These are phyloP conservation scores for Troides oblongomaculatus DNA, from an alignment of 2,888 invertebrate genomes.

Conservation along the genomic window DNA sequence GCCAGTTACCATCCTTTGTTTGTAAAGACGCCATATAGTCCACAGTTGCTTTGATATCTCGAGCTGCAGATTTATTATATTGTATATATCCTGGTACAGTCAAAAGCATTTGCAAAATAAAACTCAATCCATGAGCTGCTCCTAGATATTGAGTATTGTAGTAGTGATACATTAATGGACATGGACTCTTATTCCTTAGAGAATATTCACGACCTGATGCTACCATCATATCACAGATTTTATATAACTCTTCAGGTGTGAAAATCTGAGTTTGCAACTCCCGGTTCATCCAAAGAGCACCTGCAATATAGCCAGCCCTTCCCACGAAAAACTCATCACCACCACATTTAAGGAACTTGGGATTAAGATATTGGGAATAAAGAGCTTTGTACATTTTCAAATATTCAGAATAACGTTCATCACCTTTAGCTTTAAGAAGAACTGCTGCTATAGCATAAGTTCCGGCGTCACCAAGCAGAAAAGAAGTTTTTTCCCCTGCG, in stretches of 20 bases:
- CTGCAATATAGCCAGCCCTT: conserved; percentile 89
- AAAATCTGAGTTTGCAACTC: conserved; percentile 72
- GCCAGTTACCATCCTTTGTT: conserved; percentile 86
- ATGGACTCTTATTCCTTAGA: conserved; percentile 73
- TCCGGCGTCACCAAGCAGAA: conserved; percentile 90
- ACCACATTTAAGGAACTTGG: conserved; percentile 81
- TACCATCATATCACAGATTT: conserved; percentile 85
- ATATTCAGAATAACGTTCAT: conserved; percentile 54
- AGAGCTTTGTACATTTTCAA: conserved; percentile 65
- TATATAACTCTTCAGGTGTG: conserved; percentile 72
- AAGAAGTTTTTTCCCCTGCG: conserved; percentile 83
- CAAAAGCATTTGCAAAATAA: conserved; percentile 80
- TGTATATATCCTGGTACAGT: conserved; percentile 77
- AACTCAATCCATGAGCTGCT: conserved; percentile 80
- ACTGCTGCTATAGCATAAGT: conserved; percentile 86
- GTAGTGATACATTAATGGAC: conserved; percentile 90
- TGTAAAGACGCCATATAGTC: conserved; percentile 85
- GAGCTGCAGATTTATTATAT: conserved; percentile 72
- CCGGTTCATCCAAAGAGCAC: conserved; percentile 85
- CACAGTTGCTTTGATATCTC: conserved; percentile 82
- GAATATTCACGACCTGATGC: conserved; percentile 86
- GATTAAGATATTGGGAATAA: conserved; percentile 54
- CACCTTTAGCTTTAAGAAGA: conserved; percentile 76
- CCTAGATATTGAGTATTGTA: conserved; percentile 87
- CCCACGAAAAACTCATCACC: conserved; percentile 93